phyloP scores from a whole-genome alignment of 2,113 vertebrate genomes.

The Dipodomys merriami region DNA sequence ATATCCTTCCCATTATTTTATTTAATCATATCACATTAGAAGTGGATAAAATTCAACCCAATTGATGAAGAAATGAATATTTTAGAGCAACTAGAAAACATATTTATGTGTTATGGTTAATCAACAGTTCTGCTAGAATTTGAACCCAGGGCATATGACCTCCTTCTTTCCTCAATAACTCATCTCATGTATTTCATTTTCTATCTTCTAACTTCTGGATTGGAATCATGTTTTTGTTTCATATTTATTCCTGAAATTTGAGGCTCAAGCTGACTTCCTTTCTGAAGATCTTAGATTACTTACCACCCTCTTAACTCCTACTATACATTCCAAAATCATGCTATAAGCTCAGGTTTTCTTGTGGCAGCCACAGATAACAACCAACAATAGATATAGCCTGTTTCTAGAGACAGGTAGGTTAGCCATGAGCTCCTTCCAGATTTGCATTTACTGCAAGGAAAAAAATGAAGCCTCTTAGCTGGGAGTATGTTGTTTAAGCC shows the following conservation, averaged over 20 bases:
- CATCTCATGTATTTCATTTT: not conserved
- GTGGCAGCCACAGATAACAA: not conserved
- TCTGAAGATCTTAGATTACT: constrained; percentile 7
- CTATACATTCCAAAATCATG: not conserved
- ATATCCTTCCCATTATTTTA: not conserved
- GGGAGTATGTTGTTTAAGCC: too few species aligned
- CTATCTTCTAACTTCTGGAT: not conserved
- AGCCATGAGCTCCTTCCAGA: not conserved
- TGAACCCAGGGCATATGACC: not conserved
- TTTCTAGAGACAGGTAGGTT: not conserved
- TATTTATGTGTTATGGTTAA: not conserved
- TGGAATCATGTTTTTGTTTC: not conserved
- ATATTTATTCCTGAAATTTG: not conserved
- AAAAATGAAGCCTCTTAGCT: not conserved
- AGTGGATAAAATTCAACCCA: not conserved
- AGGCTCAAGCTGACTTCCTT: not conserved
- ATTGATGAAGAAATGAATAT: not conserved
- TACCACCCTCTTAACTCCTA: not conserved
- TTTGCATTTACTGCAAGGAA: not conserved
- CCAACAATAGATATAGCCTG: not conserved
- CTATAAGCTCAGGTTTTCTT: not conserved
- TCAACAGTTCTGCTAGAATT: not conserved
- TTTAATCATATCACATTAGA: not conserved
- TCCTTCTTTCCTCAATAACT: fast-evolving
- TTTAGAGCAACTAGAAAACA: not conserved